Conservation (phyloP, 2,797 vertebrate species). For the Scyliorhinus canicula region DNA sequence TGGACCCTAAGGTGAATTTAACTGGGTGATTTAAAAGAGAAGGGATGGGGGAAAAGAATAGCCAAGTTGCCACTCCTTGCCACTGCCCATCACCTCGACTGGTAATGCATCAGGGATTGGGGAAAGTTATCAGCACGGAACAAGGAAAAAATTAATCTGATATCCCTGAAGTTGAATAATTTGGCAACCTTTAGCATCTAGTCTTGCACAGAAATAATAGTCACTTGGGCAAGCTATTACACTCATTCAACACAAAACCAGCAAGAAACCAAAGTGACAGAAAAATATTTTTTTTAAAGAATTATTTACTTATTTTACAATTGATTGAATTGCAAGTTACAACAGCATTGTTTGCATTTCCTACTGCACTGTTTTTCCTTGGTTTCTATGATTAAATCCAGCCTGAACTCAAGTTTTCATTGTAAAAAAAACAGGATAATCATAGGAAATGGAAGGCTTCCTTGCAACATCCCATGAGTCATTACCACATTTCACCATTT, state of each 20-base stretch:
- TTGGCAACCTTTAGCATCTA: neutral
- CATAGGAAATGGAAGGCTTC: slow-evolving; percentile 9
- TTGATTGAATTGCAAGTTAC: neutral
- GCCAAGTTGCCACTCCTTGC: too few relatives aligned
- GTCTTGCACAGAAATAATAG: neutral
- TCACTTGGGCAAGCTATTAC: neutral
- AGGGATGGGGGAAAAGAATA: too few relatives aligned
- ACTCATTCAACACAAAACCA: neutral
- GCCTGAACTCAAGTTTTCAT: neutral
- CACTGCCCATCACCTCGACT: too few relatives aligned
- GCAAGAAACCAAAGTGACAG: neutral
- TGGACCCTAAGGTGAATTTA: too few relatives aligned
- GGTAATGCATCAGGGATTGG: too few relatives aligned
- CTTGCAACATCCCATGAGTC: slow-evolving; percentile 16
- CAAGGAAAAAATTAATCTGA: neutral
- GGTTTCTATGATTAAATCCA: neutral
- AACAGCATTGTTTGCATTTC: neutral
- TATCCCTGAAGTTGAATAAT: neutral
- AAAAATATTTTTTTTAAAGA: neutral
- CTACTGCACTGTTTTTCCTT: neutral
- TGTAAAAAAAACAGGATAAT: slow-evolving; percentile 4
- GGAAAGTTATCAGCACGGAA: neutral
- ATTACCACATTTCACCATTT: neutral
- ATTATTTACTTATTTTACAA: neutral
- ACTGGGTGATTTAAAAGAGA: too few relatives aligned